These are phyloP conservation scores for Eudasyphora cyanicolor DNA, from an alignment of 2,888 invertebrate genomes.

Conservation along the genomic window DNA sequence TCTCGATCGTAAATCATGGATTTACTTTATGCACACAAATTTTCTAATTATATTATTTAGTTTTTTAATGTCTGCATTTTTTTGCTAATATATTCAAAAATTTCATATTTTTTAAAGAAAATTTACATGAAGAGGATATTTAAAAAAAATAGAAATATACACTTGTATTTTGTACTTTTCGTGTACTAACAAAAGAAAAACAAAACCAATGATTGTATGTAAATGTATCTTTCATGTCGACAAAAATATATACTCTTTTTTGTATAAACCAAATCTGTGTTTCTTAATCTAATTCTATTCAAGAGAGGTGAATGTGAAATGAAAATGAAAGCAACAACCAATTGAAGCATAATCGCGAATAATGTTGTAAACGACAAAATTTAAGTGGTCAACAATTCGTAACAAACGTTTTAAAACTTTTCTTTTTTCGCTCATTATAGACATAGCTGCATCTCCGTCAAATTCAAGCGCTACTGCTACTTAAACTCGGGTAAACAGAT, in stretches of 20 bases:
- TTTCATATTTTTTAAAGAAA: conserved; percentile 39
- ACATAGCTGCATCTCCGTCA: no score
- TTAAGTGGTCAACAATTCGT: no score
- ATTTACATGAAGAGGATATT: conserved; percentile 41
- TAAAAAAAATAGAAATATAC: conserved; percentile 54
- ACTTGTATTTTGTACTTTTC: conserved; percentile 66
- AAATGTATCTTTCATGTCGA: conserved; percentile 36
- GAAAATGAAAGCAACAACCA: no score
- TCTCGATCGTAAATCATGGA: neutral
- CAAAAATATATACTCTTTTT: conserved; percentile 45
- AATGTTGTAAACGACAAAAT: no score
- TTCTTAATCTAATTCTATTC: no score
- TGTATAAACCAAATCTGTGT: conserved; percentile 42
- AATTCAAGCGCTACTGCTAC: no score
- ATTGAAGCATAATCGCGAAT: no score
- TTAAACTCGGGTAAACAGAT: no score
- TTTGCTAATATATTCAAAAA: conserved; percentile 30
- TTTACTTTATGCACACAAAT: conserved; percentile 2
- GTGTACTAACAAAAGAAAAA: conserved; percentile 60
- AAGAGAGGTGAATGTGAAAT: no score
- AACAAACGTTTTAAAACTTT: no score
- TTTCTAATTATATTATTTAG: neutral
- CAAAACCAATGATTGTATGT: conserved; percentile 24
- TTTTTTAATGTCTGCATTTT: neutral
- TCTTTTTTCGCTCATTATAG: no score